A percentile compares a stretch with the other conserved stretches of the same genome.
phyloP scores from a whole-genome alignment of 2,113 vertebrate genomes.

The Casuarius casuarius region DNA sequence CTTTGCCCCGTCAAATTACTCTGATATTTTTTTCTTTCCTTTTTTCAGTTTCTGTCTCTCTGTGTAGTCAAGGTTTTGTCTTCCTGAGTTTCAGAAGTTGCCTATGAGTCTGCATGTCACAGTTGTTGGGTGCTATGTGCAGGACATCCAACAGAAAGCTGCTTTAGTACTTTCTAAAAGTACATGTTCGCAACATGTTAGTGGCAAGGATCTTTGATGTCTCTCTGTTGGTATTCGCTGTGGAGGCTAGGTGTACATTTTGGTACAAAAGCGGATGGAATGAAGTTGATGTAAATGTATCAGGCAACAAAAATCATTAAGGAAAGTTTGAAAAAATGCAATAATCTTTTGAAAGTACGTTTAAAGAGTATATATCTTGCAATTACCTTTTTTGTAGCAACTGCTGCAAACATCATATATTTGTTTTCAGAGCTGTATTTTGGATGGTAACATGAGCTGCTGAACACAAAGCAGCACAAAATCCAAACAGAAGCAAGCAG shows the following conservation, averaged over 20 bases:
- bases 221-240: background rate
- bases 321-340: background rate
- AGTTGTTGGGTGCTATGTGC: background rate
- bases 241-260: background rate
- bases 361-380: background rate
- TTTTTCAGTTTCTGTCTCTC: background rate
- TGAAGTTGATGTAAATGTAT: background rate
- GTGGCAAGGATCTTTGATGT: background rate
- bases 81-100: background rate
- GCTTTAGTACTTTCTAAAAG: background rate
- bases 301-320: background rate
- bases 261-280: background rate
- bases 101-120: accelerated
- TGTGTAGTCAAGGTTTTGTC: background rate
- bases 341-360: background rate
- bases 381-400: background rate
- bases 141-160: background rate
- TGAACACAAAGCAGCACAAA: background rate
- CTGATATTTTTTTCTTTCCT: background rate
- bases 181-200: background rate
- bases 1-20: background rate
- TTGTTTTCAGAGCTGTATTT: background rate
- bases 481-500: background rate
- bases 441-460: background rate
- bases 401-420: background rate